These are phyloP conservation scores for Pinna nobilis DNA, from an alignment of 1,140 invertebrate species.

Conservation along the genomic window DNA sequence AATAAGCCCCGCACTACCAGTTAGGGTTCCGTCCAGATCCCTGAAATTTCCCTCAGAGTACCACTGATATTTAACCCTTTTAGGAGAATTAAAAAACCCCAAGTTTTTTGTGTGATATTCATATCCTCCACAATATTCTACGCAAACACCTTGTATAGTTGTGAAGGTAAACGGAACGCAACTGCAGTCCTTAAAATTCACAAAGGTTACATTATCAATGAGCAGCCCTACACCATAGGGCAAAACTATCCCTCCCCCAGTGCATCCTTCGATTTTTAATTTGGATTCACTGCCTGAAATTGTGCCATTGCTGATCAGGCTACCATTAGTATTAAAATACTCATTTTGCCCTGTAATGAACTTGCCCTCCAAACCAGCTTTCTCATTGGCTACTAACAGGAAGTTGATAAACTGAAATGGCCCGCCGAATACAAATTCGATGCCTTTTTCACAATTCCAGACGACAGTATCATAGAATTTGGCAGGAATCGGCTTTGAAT, in stretches of 20 bases:
- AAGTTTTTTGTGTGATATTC: conserved; percentile 37
- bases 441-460: conserved; percentile 69
- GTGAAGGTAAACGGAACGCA: conserved; percentile 49
- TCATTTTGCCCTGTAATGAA: conserved; percentile 8
- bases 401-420: conserved; percentile 66
- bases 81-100: conserved; percentile 43
- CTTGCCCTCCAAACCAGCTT: conserved; percentile 62
- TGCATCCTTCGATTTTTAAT: conserved; percentile 29
- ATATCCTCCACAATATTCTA: conserved; percentile 48
- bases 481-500: conserved; percentile 24
- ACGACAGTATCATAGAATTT: conserved; percentile 45
- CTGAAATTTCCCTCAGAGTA: conserved; percentile 52
- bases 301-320: conserved; percentile 45
- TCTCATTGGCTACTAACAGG: conserved; percentile 59
- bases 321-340: conserved; percentile 33
- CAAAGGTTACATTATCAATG: conserved; percentile 34
- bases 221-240: conserved; percentile 36
- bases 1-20: conserved; percentile 19
- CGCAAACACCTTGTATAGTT: conserved; percentile 48
- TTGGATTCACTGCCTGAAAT: conserved; percentile 4
- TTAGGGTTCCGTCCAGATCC: conserved; percentile 59
- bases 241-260: conserved; percentile 50
- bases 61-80: conserved; percentile 53
- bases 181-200: conserved; percentile 51
- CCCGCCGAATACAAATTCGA: conserved; percentile 62